These are phyloP conservation scores for Pedetes capensis DNA, from an alignment of 2,113 vertebrate genomes.

Conservation along the genomic window DNA sequence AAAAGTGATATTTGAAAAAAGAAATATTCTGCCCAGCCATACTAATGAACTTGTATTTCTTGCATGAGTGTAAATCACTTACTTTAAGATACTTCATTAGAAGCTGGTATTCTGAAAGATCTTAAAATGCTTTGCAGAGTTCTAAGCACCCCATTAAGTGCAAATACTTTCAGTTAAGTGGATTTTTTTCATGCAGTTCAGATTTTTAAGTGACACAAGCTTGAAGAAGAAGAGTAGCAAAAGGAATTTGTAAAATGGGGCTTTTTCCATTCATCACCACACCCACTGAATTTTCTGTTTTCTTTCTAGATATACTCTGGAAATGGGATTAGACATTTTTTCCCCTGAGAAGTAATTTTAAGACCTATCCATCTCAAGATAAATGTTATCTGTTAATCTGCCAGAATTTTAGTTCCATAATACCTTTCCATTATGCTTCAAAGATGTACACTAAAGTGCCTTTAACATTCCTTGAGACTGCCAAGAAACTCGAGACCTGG, in stretches of 20 bases:
- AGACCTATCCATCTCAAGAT: neutral
- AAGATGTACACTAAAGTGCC: neutral
- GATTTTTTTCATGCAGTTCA: neutral
- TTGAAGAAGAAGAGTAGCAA: neutral
- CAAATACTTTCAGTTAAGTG: neutral
- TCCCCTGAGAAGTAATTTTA: neutral
- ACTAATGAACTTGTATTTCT: neutral
- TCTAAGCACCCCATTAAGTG: neutral
- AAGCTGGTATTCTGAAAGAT: slow-evolving; percentile 24
- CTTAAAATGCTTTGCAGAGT: neutral
- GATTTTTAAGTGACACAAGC: slow-evolving; percentile 12
- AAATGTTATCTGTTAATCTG: slow-evolving; percentile 19
- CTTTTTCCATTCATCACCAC: neutral
- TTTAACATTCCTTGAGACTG: neutral
- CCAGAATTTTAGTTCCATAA: slow-evolving; percentile 1
- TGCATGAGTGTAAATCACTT: neutral
- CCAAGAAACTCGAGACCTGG: neutral
- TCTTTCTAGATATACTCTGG: neutral
- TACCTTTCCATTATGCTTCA: neutral
- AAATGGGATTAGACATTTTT: neutral
- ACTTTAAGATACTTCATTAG: slow-evolving; percentile 8
- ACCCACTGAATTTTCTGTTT: neutral
- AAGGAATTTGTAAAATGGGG: neutral
- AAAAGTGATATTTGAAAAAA: neutral
- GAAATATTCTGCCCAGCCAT: neutral